Evolutionary conservation across 2,797 vertebrate species (phyloP).

Genomic region (Kryptopterus vitreolus): DNA sequence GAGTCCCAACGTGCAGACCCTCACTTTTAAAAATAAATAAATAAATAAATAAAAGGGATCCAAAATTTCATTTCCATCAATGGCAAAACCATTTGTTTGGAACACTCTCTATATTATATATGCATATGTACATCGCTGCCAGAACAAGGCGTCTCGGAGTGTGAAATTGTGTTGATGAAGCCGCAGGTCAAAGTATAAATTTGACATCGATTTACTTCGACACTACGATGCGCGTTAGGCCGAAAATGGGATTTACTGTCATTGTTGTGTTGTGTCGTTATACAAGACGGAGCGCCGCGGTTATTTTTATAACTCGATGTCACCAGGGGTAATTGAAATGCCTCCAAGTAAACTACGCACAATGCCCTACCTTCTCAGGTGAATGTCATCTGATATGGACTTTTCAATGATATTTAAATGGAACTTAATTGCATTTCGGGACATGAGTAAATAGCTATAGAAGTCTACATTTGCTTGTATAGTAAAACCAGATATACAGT

Average conservation of each 20-base stretch:
- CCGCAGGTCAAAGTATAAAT: no score
- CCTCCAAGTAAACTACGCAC: background rate
- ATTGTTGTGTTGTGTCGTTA: no score
- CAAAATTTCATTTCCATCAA: background rate
- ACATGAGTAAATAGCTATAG: background rate
- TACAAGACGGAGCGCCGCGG: background rate
- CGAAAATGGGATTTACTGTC: background rate
- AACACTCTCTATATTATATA: background rate
- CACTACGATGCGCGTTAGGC: background rate
- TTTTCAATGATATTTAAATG: background rate
- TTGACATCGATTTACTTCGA: no score
- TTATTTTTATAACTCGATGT: background rate
- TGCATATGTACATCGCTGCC: background rate
- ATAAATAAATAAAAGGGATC: background rate
- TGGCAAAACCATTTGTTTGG: background rate
- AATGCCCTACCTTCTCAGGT: background rate
- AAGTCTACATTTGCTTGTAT: background rate
- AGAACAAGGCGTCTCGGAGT: background rate
- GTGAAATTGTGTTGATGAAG: background rate
- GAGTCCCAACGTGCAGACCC: background rate
- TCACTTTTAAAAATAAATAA: no score
- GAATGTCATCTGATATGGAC: background rate
- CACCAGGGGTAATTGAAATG: background rate
- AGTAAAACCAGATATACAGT: background rate
- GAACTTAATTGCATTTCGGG: background rate